phyloP scores from a whole-genome alignment of 2,888 invertebrate genomes.

The Clunio marinus region DNA sequence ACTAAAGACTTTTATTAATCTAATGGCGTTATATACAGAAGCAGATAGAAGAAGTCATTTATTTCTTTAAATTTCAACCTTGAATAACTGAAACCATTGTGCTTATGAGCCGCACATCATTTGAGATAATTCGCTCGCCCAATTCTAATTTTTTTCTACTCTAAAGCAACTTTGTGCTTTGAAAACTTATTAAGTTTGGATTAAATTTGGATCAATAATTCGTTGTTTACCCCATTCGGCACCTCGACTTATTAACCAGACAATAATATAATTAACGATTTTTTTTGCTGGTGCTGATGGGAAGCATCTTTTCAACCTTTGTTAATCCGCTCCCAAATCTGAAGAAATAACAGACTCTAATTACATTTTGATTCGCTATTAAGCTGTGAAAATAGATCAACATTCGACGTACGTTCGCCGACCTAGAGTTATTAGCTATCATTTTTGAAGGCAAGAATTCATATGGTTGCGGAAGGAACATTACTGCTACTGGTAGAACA shows the following conservation, averaged over 20 bases:
- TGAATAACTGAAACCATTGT: constrained; percentile 17
- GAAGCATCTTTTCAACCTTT: constrained; percentile 10
- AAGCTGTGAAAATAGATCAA: constrained; percentile 25
- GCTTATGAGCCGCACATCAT: neutral
- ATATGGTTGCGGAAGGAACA: constrained; percentile 5
- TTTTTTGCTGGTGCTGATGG: neutral
- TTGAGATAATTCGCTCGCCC: neutral
- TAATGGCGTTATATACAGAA: constrained; percentile 17
- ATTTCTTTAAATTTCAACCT: constrained; percentile 19
- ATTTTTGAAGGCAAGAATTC: neutral
- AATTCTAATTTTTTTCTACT: neutral
- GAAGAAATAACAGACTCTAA: neutral
- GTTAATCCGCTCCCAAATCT: neutral
- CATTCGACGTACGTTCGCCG: neutral
- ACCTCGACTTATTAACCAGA: neutral
- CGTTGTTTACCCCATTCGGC: constrained; percentile 24
- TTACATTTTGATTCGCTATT: constrained; percentile 13
- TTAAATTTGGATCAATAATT: constrained; percentile 39
- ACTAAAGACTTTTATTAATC: neutral
- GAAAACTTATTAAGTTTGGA: constrained; percentile 33
- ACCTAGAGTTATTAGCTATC: neutral
- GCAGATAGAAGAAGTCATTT: constrained; percentile 16
- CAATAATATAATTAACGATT: constrained; percentile 35
- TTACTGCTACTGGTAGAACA: neutral
- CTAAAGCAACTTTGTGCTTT: neutral